Evolutionary conservation across 2,888 invertebrate species (phyloP).

Genomic region (Marronus borbonicus): DNA sequence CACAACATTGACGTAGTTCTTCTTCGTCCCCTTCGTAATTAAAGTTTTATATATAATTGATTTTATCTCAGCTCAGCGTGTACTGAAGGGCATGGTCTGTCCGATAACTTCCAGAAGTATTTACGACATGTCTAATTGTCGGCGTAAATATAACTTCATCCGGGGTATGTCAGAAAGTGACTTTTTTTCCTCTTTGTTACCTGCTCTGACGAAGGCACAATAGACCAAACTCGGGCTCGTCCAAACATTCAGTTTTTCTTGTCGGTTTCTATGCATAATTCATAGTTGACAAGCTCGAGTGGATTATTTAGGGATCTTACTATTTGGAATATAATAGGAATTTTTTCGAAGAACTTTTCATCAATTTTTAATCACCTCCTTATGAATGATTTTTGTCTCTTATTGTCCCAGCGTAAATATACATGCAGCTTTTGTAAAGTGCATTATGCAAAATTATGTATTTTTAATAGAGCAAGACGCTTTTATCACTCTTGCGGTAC

Average conservation of each 20-base stretch:
- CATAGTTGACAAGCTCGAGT: conserved; percentile 49
- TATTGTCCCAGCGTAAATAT: too few species aligned
- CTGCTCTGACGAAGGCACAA: conserved; percentile 47
- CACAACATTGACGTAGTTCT: conserved; percentile 2
- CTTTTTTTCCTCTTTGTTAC: conserved; percentile 39
- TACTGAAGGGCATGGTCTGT: conserved; percentile 21
- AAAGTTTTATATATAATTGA: conserved; percentile 29
- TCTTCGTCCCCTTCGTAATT: conserved; percentile 28
- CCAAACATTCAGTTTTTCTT: conserved; percentile 49
- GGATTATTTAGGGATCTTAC: conserved; percentile 47
- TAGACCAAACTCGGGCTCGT: conserved; percentile 45
- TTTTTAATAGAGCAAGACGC: too few species aligned
- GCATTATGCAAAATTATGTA: too few species aligned
- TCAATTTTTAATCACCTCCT: conserved; percentile 40
- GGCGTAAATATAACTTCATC: conserved; percentile 58
- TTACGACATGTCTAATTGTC: conserved; percentile 57
- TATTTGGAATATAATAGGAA: conserved; percentile 49
- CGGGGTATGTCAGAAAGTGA: conserved; percentile 50
- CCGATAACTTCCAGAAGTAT: conserved; percentile 51
- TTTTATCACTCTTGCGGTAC: too few species aligned
- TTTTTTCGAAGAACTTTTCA: conserved; percentile 45
- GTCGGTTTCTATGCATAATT: conserved; percentile 48
- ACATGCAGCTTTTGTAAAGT: too few species aligned
- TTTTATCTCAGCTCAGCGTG: conserved; percentile 27
- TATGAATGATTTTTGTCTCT: neutral